These are phyloP conservation scores for Sceliomorpha sp. DNA, from an alignment of 2,888 invertebrate genomes.

Conservation along the genomic window DNA sequence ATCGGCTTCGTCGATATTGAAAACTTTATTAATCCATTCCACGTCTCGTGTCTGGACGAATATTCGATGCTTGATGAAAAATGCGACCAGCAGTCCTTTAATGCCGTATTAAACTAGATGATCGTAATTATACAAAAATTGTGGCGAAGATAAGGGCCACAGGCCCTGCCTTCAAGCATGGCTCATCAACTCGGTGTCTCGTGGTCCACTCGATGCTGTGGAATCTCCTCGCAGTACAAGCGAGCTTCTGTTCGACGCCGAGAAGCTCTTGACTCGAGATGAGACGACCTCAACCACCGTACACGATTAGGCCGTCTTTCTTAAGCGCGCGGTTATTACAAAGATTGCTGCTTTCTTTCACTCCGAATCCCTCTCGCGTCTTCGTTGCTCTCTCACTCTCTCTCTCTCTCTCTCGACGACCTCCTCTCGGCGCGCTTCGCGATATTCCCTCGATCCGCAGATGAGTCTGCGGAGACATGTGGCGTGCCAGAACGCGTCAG, in stretches of 20 bases:
- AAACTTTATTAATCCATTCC: no score
- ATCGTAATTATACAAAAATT: conserved; percentile 3
- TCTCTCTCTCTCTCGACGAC: background rate
- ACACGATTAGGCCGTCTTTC: conserved; percentile 44
- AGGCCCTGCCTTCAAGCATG: conserved; percentile 39
- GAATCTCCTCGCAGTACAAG: conserved; percentile 49
- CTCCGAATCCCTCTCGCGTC: background rate
- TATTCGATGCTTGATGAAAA: no score
- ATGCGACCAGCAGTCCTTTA: no score
- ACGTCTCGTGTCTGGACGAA: no score
- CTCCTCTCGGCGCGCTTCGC: conserved; percentile 9
- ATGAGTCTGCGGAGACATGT: conserved; percentile 34
- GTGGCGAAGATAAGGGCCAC: conserved; percentile 33
- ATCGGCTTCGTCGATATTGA: no score
- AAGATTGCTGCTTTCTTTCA: conserved; percentile 43
- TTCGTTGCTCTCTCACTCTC: no score
- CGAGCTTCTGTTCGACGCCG: conserved; percentile 52
- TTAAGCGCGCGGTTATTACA: conserved; percentile 36
- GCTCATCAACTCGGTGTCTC: conserved; percentile 43
- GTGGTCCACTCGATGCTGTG: conserved; percentile 45
- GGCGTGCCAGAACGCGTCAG: conserved; percentile 27
- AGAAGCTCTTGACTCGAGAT: conserved; percentile 45
- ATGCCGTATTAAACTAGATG: no score
- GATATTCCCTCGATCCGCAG: conserved; percentile 28
- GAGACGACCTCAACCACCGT: conserved; percentile 34